Evolutionary conservation across 2,888 invertebrate species (phyloP), one percentile per base, ranked within the genome.

Genomic region (Serrognathus titanus): DNA sequence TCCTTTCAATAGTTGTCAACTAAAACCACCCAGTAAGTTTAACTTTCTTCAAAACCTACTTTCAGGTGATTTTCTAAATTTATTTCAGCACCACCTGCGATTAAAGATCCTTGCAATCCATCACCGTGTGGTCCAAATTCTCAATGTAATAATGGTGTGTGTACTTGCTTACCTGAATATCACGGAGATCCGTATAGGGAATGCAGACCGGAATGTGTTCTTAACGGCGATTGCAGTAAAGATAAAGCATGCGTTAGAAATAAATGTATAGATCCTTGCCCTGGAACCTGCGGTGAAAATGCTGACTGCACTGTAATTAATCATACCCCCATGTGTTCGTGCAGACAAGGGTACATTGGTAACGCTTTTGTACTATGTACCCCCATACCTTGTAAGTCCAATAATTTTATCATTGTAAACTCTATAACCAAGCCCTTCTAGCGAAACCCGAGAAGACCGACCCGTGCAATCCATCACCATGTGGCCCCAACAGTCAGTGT

Each of bases 241-340:
- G 86, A 89, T 70, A 85, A 84, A 71, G 88, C 92, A 12, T 94
- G 94, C 70, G 79, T 89, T 37, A 83, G 86, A 59, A 88, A 87
- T 57, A 91, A 91, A 77, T 94, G 94, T 71, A 78, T 83, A n/a
- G 86, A 94, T 77, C 93, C 94, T 4, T 94, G 94, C 67, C 84
- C 85, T n/a, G 88, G 88, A 61, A 87, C 87, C 67, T 94, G 93
- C 71, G 93, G 90, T 8, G 77, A 82, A 51, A 87, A 86, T 70
- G 88, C 92, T 1, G 80, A 86, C 55, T 93, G 93, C 71, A 86
- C 87, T 68, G 89, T 90, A 11, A 84, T 89, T 52, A 91, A 92
- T 69, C 92, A 85, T 61, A 79, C 83, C 54, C 85, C 85, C 1
- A 81, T 82, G 39, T 87, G 87, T 63, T 81, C 79, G 41, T 84